phyloP scores from a whole-genome alignment of 1,140 invertebrate species.

The Artemia franciscana region DNA sequence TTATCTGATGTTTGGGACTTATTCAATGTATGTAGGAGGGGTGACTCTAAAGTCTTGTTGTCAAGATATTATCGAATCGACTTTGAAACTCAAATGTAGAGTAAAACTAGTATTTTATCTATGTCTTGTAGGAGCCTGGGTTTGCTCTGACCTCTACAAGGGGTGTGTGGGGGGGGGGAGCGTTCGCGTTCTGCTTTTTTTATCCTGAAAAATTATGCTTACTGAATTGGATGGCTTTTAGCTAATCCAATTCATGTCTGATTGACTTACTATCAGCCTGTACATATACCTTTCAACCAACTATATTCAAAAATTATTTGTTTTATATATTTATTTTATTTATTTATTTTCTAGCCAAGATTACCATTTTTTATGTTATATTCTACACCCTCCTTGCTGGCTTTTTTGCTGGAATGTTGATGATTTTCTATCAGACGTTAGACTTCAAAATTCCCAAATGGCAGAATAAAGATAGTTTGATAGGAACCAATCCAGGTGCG shows the following conservation, averaged over 20 bases:
- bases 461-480: constrained; percentile 52
- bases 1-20: too few relatives aligned
- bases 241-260: background rate
- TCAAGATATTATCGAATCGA: too few relatives aligned
- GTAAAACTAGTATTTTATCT: too few relatives aligned
- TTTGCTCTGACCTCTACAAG: too few relatives aligned
- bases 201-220: constrained; percentile 5
- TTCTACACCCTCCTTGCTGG: constrained; percentile 67
- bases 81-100: too few relatives aligned
- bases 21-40: too few relatives aligned
- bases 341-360: constrained; percentile 48
- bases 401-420: constrained; percentile 74
- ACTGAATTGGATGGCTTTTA: background rate
- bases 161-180: too few relatives aligned
- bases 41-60: too few relatives aligned
- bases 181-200: constrained; percentile 8
- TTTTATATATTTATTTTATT: constrained; percentile 2
- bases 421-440: constrained; percentile 78
- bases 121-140: too few relatives aligned
- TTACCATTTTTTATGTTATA: constrained; percentile 75
- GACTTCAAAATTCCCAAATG: constrained; percentile 63
- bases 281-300: background rate
- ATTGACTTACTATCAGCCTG: background rate
- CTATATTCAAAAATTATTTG: background rate
- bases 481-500: constrained; percentile 73